Conservation (phyloP, 2,113 vertebrate genomes). For the Jaculus jaculus region DNA sequence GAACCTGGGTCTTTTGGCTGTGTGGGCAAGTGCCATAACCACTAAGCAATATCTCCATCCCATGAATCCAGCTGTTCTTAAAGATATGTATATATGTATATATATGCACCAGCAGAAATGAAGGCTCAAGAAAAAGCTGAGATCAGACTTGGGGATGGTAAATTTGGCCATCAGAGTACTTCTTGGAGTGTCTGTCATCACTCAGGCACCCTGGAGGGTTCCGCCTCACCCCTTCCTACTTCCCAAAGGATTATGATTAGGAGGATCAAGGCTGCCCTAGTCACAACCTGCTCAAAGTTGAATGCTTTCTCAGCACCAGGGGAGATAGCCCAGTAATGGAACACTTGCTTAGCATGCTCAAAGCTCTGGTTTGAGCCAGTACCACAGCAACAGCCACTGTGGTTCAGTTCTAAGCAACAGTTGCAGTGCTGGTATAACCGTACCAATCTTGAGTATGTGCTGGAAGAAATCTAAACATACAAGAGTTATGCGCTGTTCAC, state of each 20-base stretch:
- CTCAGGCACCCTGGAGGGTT: neutral
- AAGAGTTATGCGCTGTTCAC: too few relatives aligned
- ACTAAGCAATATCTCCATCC: too few relatives aligned
- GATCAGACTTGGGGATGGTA: neutral
- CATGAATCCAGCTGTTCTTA: too few relatives aligned
- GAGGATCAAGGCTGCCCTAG: neutral
- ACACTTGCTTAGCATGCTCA: too few relatives aligned
- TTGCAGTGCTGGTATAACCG: neutral
- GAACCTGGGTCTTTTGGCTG: too few relatives aligned
- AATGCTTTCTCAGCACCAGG: neutral
- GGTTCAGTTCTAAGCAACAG: neutral
- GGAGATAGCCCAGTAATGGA: too few relatives aligned
- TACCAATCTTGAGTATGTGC: too few relatives aligned
- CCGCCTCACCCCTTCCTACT: neutral
- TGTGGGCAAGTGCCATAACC: too few relatives aligned
- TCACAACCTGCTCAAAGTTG: neutral
- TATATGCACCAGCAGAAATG: slow-evolving; percentile 36
- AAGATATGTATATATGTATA: too few relatives aligned
- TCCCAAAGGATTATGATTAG: neutral
- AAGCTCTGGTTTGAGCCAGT: neutral
- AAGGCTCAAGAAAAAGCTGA: neutral
- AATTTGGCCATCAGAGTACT: neutral
- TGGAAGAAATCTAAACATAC: too few relatives aligned
- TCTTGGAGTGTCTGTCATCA: neutral
- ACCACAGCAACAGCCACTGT: neutral